These are phyloP conservation scores for Corydoras sp. DNA, from an alignment of 2,113 vertebrate species.

Conservation along the genomic window DNA sequence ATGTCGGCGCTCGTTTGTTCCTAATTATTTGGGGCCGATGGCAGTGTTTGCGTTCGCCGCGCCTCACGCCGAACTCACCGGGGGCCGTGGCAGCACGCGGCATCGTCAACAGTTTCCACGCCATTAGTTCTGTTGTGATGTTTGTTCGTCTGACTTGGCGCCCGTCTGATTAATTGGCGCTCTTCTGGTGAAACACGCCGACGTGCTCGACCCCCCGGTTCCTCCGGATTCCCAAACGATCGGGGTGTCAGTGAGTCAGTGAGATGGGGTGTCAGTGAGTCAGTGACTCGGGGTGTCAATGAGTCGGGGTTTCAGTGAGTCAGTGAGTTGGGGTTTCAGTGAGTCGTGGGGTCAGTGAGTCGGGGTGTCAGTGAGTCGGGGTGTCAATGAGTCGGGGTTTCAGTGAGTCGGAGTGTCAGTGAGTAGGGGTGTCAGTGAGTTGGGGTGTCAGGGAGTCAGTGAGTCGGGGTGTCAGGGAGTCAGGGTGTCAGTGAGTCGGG, in stretches of 20 bases:
- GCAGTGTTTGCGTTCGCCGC: conserved; percentile 57
- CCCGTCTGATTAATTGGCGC: conserved; percentile 61
- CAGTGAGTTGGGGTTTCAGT: neutral
- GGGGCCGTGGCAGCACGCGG: conserved; percentile 54
- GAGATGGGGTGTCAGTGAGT: conserved; percentile 3
- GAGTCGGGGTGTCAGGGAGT: too few species aligned
- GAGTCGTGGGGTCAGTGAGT: too few species aligned
- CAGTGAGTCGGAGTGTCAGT: too few species aligned
- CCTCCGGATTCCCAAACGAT: neutral
- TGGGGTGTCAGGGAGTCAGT: too few species aligned
- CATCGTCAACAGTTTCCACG: conserved; percentile 73
- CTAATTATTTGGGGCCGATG: conserved; percentile 63
- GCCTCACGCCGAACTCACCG: conserved; percentile 26
- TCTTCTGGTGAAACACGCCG: conserved; percentile 34
- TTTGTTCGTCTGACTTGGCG: conserved; percentile 63
- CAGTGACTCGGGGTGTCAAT: conserved; percentile 6
- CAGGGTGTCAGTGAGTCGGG: too few species aligned
- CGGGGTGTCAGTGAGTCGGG: too few species aligned
- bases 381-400: too few species aligned
- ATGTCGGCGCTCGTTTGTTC: conserved; percentile 60
- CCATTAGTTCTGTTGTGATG: conserved; percentile 75
- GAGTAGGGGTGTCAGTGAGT: too few species aligned
- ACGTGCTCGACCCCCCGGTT: neutral
- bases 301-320: neutral
- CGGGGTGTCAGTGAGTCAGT: neutral